Percentiles rank a stretch among this genome's conserved stretches.
Evolutionary conservation across 2,888 invertebrate genomes (phyloP).

Genomic region (Oscheius sp.): DNA sequence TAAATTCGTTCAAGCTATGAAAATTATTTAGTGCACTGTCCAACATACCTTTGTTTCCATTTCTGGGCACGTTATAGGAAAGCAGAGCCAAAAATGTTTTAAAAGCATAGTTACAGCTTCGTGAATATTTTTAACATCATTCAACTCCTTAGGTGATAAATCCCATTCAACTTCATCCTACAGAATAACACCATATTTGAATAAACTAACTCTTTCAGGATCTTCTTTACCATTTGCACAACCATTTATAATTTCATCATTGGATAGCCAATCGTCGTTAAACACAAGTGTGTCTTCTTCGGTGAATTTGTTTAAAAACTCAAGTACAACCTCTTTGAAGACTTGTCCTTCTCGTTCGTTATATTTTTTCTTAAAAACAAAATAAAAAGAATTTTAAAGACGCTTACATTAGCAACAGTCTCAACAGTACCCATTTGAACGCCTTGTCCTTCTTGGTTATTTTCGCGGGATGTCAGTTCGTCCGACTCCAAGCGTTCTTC

Average conservation of each 20-base stretch:
- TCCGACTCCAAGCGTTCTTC: slow-evolving; percentile 57
- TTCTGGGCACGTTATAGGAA: slow-evolving; percentile 83
- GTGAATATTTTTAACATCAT: slow-evolving; percentile 45
- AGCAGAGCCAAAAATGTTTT: slow-evolving; percentile 94
- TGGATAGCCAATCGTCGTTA: background rate
- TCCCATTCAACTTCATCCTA: slow-evolving; percentile 22
- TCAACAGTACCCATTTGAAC: slow-evolving; percentile 38
- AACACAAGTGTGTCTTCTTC: slow-evolving; percentile 40
- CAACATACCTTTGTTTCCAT: slow-evolving; percentile 81
- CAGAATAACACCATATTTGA: background rate
- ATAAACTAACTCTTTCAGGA: background rate
- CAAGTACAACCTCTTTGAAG: slow-evolving; percentile 41
- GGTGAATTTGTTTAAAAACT: slow-evolving; percentile 45
- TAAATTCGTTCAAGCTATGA: slow-evolving; percentile 62
- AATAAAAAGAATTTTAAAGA: background rate
- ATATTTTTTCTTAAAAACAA: slow-evolving; percentile 38
- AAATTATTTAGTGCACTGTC: background rate
- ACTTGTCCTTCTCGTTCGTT: slow-evolving; percentile 28
- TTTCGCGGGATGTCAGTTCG: slow-evolving; percentile 42
- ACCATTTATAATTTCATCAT: slow-evolving; percentile 9
- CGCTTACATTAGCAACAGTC: slow-evolving; percentile 13
- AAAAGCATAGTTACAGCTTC: slow-evolving; percentile 82
- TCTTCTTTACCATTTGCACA: slow-evolving; percentile 9
- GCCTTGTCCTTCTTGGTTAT: slow-evolving; percentile 42
- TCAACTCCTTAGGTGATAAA: slow-evolving; percentile 23